Percentiles rank a stretch among this genome's conserved stretches.
Evolutionary conservation across 2,113 vertebrate genomes (phyloP).

Genomic region (Phodopus roborovskii): DNA sequence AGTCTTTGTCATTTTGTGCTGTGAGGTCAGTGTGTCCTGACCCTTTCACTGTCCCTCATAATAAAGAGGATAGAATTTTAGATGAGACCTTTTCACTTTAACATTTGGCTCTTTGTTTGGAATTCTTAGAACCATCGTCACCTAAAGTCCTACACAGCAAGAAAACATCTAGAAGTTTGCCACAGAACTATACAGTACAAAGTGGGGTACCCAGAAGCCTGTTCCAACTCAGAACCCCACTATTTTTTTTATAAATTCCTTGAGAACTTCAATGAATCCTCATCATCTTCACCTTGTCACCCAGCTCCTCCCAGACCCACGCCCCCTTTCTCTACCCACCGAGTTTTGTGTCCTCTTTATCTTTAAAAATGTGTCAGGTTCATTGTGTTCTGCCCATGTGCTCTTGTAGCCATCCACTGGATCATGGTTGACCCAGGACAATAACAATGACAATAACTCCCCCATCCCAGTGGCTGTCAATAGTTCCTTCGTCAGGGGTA

Average conservation of each 20-base stretch:
- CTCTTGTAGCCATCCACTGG: not conserved
- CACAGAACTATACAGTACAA: not conserved
- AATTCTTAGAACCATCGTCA: not conserved
- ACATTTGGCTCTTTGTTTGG: not conserved
- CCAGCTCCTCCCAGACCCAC: not conserved
- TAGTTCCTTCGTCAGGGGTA: not conserved
- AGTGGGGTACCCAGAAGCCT: not conserved
- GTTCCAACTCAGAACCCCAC: not conserved
- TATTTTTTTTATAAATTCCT: not conserved
- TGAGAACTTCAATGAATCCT: not conserved
- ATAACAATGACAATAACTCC: not conserved
- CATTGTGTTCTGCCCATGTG: not conserved
- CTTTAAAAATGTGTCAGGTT: not conserved
- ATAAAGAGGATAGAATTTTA: not conserved
- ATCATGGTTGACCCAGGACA: not conserved
- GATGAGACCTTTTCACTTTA: not conserved
- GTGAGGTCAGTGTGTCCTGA: not conserved
- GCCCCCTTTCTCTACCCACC: not conserved
- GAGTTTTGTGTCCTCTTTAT: not conserved
- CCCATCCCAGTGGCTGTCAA: not conserved
- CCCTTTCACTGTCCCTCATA: not conserved
- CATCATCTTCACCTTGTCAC: not conserved
- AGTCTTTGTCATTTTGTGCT: accelerated
- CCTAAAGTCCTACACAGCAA: not conserved
- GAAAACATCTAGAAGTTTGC: not conserved